Base-by-base conservation (phyloP, 2,797 vertebrate species). In the Pachyuromys duprasi region DNA sequence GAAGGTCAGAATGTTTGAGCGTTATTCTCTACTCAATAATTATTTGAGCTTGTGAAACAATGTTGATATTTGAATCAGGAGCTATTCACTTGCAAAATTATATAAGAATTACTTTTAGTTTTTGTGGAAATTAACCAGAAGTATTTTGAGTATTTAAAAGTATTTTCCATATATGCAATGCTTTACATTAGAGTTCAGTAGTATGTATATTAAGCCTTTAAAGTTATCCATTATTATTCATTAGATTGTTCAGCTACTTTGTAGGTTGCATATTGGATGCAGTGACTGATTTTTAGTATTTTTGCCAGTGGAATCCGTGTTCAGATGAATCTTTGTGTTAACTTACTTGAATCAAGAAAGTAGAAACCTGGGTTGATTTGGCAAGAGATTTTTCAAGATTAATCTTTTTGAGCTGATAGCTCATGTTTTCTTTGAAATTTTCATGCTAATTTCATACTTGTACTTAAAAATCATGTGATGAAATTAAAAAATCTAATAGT, bases 1-100 rank as follows among this genome's bases (percentile, higher is more conserved):
- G n/a, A n/a, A 69, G 5, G 24, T 78, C 36, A 88, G 62, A 94
- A 2, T 4, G n/a, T 76, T 82, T 80, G 33, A 22, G 5, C n/a
- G 89, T 89, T 86, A 95, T 84, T 96, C 24, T 90, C 69, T 55
- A 90, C 11, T 90, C 15, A 81, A 22, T 82, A 63, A 90, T 36
- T 81, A 86, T 63, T 39, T 75, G 17, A 90, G 2, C 12, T 84
- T 65, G 5, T 62, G 92, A 94, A 82, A 72, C 11, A 65, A 36
- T 0, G 14, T 78, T 81, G 33, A 57, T 84, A 82, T 76, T 93
- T 79, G 55, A 94, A 80, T 87, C 89, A 78, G 45, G 45, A 94
- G 72, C 80, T 84, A 82, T 72, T 94, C 13, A 91, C 65, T 36
- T 84, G 49, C 4, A 70, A 83, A 80, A 39, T 3, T 0, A 4